Evolutionary conservation across 2,113 vertebrate species (phyloP), one percentile per base, ranked within the genome.

Genomic region (Channa maculata): DNA sequence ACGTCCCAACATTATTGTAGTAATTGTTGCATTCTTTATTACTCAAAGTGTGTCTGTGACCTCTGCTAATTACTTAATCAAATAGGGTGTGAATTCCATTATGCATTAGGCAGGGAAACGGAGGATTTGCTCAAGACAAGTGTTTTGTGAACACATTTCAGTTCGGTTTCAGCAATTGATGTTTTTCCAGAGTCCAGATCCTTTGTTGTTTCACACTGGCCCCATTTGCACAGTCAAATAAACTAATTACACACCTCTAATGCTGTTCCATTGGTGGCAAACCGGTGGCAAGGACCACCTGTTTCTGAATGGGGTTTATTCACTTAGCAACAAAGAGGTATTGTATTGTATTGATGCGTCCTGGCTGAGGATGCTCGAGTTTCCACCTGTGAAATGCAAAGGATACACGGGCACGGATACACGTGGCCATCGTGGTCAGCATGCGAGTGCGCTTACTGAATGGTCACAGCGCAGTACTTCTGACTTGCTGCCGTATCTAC

Each of bases 331-430:
- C 70, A 81, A 80, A 90, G 82, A 67, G 11, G 49, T 24, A 24
- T 24, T 24, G 24, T 24, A 24, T 24, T 24, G 24, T 75, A 73
- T 77, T 53, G 79, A 87, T 75, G 82, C 86, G 85, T 88, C 82
- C 86, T 24, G 71, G 77, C 60, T 69, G 68, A 66, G 74, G 63
- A 61, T 79, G 53, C 69, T 57, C 69, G 54, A 55, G n/a, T 70
- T 67, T 82, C 74, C 59, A 81, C 65, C 78, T 84, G 74, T 75
- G 78, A 92, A 91, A 92, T 89, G 89, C 86, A 89, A 90, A 92
- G 88, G 70, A 57, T 63, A 67, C 84, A 54, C 1, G 77, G 73
- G 55, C 54, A 66, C 51, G 39, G n/a, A n/a, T n/a, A n/a, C n/a
- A n/a, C n/a, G n/a, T n/a, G 66, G 62, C 53, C 53, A 66, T 44